These are phyloP conservation scores for Bombyx huttoni DNA, from an alignment of 2,888 invertebrate genomes.

Conservation along the genomic window DNA sequence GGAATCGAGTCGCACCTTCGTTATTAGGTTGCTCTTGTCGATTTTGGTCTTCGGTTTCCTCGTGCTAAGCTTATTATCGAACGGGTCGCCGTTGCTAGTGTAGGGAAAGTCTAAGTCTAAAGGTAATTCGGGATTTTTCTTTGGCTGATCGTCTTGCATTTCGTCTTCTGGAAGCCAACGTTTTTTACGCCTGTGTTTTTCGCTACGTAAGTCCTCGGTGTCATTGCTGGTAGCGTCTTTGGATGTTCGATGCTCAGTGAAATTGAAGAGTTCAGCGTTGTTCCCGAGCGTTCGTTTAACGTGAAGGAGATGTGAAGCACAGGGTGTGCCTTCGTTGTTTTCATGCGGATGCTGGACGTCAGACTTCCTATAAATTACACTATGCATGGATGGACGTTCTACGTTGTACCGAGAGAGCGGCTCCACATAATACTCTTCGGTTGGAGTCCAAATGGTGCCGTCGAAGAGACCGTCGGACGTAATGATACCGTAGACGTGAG, in stretches of 20 bases:
- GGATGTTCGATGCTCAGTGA: slow-evolving; percentile 36
- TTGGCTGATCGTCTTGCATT: slow-evolving; percentile 71
- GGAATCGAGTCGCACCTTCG: slow-evolving; percentile 64
- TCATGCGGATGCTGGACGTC: slow-evolving; percentile 76
- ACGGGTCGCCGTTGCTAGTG: slow-evolving; percentile 73
- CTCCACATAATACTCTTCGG: slow-evolving; percentile 89
- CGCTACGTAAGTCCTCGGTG: slow-evolving; percentile 44
- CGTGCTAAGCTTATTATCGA: slow-evolving; percentile 63
- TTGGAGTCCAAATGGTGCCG: slow-evolving; percentile 84
- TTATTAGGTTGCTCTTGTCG: slow-evolving; percentile 67
- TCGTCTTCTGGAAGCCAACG: slow-evolving; percentile 80
- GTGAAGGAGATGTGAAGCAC: slow-evolving; percentile 76
- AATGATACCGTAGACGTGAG: slow-evolving; percentile 87
- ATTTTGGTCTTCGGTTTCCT: slow-evolving; percentile 66
- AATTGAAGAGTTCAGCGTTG: slow-evolving; percentile 51
- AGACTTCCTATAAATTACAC: slow-evolving; percentile 86
- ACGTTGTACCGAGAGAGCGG: slow-evolving; percentile 78
- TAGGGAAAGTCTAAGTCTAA: slow-evolving; percentile 77
- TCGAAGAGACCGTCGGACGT: slow-evolving; percentile 91
- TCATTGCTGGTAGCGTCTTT: slow-evolving; percentile 36
- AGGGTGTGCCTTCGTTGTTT: slow-evolving; percentile 44
- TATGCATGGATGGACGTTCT: slow-evolving; percentile 77
- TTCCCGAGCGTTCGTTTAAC: slow-evolving; percentile 45
- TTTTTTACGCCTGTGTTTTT: slow-evolving; percentile 62
- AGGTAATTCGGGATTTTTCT: slow-evolving; percentile 76